phyloP scores from a whole-genome alignment of 2,113 vertebrate genomes.

The Micromys minutus region DNA sequence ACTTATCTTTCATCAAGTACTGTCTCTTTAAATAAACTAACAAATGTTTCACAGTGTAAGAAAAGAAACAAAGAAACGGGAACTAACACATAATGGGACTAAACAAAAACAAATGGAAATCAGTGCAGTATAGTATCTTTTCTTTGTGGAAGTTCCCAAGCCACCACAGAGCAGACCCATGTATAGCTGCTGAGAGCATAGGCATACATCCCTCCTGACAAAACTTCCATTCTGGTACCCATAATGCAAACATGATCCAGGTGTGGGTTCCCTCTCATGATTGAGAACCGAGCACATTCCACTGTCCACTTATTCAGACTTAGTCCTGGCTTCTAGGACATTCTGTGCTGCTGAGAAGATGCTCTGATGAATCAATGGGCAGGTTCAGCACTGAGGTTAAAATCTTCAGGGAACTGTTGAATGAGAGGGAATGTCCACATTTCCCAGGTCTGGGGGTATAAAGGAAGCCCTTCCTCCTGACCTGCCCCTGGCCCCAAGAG shows the following conservation, averaged over 20 bases:
- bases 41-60: not conserved
- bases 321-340: not conserved
- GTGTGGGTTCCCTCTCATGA: not conserved
- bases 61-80: not conserved
- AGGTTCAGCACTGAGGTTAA: not conserved
- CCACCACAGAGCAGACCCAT: rapidly evolving
- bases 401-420: not conserved
- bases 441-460: not conserved
- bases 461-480: not conserved
- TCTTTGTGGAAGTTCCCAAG: too few relatives aligned
- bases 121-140: not conserved
- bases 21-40: slow-evolving; percentile 15
- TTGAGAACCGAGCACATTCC: not conserved
- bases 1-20: not conserved
- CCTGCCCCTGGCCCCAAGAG: not conserved
- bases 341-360: not conserved
- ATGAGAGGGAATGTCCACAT: rapidly evolving
- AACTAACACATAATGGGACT: not conserved
- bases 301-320: not conserved
- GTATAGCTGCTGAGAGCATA: not conserved
- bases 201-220: not conserved
- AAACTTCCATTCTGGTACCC: not conserved
- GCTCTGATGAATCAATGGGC: not conserved
- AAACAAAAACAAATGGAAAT: not conserved
- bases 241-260: not conserved